These are phyloP conservation scores for Adelosebastes latens DNA, from an alignment of 2,797 vertebrate genomes.

Conservation along the genomic window DNA sequence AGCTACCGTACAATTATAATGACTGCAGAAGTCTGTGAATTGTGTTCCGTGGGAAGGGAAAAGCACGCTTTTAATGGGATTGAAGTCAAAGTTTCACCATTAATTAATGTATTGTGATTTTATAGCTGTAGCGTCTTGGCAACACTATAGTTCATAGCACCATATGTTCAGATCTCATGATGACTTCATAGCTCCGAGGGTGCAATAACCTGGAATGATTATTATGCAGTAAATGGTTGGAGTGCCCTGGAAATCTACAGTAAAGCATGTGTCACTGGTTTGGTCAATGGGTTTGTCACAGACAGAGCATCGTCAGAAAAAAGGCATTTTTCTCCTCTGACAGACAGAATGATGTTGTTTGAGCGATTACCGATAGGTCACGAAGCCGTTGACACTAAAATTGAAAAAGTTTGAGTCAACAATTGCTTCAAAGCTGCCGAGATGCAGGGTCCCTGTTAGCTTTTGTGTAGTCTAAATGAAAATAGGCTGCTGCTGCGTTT, in stretches of 20 bases:
- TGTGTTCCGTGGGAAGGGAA: constrained; percentile 37
- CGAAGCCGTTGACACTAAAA: constrained; percentile 18
- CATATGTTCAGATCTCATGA: constrained; percentile 57
- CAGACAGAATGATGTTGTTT: neutral
- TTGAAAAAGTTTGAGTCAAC: constrained; percentile 29
- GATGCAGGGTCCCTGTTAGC: neutral
- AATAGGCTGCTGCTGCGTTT: neutral
- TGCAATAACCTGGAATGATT: constrained; percentile 47
- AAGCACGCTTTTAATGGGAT: constrained; percentile 50
- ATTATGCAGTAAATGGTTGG: constrained; percentile 17
- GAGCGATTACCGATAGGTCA: constrained; percentile 15
- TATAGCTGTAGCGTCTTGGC: constrained; percentile 30
- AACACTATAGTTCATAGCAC: constrained; percentile 25
- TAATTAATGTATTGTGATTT: constrained; percentile 57
- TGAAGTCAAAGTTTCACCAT: constrained; percentile 55
- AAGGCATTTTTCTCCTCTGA: constrained; percentile 8
- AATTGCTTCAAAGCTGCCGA: neutral
- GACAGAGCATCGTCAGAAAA: neutral
- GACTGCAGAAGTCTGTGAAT: constrained; percentile 53
- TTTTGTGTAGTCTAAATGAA: neutral
- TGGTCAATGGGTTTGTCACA: constrained; percentile 4
- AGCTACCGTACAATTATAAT: constrained; percentile 60
- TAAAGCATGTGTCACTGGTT: neutral
- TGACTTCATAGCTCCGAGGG: constrained; percentile 39
- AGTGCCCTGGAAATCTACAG: constrained; percentile 8